Base-by-base conservation (phyloP, 1,140 invertebrate species). In the Neodiprion virginianus region DNA sequence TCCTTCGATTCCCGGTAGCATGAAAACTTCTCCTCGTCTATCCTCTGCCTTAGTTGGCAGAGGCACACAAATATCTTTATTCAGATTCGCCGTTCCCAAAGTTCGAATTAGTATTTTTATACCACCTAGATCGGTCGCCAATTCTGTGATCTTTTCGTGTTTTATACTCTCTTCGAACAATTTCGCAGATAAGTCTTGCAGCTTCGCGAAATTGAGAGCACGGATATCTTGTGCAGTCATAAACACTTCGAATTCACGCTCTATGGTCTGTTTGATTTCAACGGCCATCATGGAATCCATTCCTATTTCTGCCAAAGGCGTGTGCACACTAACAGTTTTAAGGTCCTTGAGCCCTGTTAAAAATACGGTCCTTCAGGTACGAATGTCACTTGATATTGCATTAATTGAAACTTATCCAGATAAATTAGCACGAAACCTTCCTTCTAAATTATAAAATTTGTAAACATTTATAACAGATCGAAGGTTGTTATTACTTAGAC, bases 201-300 rank as follows among this genome's bases (percentile, higher is more conserved):
- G 83, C 76, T 91, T 91, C 1, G 85, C 82, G 28, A 92, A 88
- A 10, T 88, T 87, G 84, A 94, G 80, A 17, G 85, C 82, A 72
- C 94, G 87, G 70, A 96, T 93, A 77, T 95, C 94, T 76, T 93
- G 91, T 71, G 93, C 91, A 0, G 92, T 91, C 7, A 95, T 82
- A 69, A 91, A 90, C 11, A 95, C 82, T 77, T 94, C 93, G 82
- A 92, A 95, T 76, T 95, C 92, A 73, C 93, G 85, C 83, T 96
- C 94, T 1, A 96, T 81, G 0, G 91, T 92, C 80, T 95, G 94
- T 80, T 95, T 94, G 61, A 96, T 93, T 85, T 96, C 94, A 0
- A 95, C 92, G 17, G 92, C 93, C 94, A 96, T 95, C 85, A 96
- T 91, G 0, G 94, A 95, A 80, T 96, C 95, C 87, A 96, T 92